These are phyloP conservation scores for Caenorhabditis imperialis DNA, from an alignment of 2,888 invertebrate genomes.

Conservation along the genomic window DNA sequence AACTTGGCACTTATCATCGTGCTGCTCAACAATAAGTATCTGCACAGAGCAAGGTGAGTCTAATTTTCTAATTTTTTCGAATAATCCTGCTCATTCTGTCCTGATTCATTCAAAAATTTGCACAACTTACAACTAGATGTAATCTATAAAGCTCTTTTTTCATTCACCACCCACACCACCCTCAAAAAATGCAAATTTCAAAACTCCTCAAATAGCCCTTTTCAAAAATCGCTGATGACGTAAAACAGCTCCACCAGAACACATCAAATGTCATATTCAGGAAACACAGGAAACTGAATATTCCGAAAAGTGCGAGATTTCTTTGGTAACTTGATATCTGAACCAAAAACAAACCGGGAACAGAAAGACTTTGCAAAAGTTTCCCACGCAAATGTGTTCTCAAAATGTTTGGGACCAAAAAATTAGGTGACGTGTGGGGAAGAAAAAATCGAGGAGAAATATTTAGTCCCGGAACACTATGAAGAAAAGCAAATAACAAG, in stretches of 20 bases:
- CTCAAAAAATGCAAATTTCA: too few relatives aligned
- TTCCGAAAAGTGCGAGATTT: conserved; percentile 51
- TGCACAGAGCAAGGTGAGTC: conserved; percentile 70
- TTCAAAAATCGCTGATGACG: conserved; percentile 15
- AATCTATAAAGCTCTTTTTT: too few relatives aligned
- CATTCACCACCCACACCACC: too few relatives aligned
- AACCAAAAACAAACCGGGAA: too few relatives aligned
- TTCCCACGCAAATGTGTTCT: conserved; percentile 35
- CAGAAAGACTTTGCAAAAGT: too few relatives aligned
- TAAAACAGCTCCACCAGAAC: not conserved
- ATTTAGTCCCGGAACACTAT: not conserved
- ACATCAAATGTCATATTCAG: conserved; percentile 28
- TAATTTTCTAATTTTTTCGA: not conserved
- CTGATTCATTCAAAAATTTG: too few relatives aligned
- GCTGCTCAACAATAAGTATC: conserved; percentile 73
- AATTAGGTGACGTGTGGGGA: too few relatives aligned
- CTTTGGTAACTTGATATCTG: too few relatives aligned
- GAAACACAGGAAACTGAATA: too few relatives aligned
- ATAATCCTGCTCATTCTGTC: too few relatives aligned
- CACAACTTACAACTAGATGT: too few relatives aligned
- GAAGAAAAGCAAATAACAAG: not conserved
- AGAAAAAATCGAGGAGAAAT: not conserved
- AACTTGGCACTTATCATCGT: conserved; percentile 73
- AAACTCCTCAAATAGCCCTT: not conserved
- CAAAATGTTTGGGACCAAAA: conserved; percentile 18